Percentiles rank a stretch among this genome's conserved stretches.
phyloP scores from a whole-genome alignment of 2,888 invertebrate species.

The Polymixis lichenea region DNA sequence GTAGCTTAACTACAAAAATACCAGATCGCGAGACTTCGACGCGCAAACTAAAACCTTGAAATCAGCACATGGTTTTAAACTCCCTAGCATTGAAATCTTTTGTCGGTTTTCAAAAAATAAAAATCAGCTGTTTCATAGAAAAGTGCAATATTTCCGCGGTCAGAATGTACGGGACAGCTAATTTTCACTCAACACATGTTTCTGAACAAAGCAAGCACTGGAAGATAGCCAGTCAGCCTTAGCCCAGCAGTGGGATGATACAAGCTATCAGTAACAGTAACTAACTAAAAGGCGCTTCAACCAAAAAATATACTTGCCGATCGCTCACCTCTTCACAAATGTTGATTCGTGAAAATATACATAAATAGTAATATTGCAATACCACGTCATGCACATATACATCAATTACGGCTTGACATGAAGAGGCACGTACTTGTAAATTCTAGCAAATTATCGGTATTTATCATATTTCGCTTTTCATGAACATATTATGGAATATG shows the following conservation, averaged over 20 bases:
- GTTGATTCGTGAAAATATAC: constrained; percentile 9
- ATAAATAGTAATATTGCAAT: constrained; percentile 6
- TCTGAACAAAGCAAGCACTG: neutral
- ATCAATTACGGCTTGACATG: constrained; percentile 11
- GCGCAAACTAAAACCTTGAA: too few relatives aligned
- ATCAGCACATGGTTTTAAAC: too few relatives aligned
- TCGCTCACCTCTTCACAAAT: neutral
- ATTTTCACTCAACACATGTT: too few relatives aligned
- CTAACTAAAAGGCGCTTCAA: neutral
- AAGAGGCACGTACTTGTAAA: constrained; percentile 22
- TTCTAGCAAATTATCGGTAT: constrained; percentile 23
- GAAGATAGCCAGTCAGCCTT: neutral
- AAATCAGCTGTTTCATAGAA: too few relatives aligned
- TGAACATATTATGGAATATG: too few relatives aligned
- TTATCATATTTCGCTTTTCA: constrained; percentile 10
- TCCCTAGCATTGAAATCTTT: too few relatives aligned
- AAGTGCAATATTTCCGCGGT: too few relatives aligned
- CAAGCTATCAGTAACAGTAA: neutral
- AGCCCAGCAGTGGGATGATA: neutral
- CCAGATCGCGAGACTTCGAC: neutral
- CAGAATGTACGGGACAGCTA: too few relatives aligned
- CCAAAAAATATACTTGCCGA: neutral
- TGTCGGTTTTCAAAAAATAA: too few relatives aligned
- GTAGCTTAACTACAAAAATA: neutral
- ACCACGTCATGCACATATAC: neutral